A percentile compares a stretch with the other conserved stretches of the same genome.
phyloP scores from a whole-genome alignment of 2,797 vertebrate genomes.

The Parotocinclus haroldoi region DNA sequence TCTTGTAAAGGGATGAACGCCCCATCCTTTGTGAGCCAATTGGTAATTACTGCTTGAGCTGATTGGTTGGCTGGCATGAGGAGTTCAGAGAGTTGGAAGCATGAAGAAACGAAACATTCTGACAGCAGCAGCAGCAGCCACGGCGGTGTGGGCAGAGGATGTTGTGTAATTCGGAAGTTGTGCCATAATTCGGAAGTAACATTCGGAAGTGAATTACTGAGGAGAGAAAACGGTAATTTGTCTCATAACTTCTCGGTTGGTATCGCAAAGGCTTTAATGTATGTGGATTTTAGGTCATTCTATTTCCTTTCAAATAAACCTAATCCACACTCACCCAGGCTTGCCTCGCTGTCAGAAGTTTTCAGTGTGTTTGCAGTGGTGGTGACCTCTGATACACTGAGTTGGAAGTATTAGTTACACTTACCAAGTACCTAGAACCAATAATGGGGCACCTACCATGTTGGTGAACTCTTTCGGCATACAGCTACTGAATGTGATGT shows the following conservation, averaged over 20 bases:
- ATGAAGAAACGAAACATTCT: constrained; percentile 56
- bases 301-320: background rate
- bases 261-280: too few species aligned
- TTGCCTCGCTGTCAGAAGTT: constrained; percentile 29
- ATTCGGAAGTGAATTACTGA: too few species aligned
- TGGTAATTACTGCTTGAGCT: constrained; percentile 83
- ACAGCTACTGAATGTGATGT: too few species aligned
- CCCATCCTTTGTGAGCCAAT: constrained; percentile 72
- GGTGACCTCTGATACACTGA: background rate
- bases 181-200: too few species aligned
- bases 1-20: constrained; percentile 83
- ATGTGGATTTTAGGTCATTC: too few species aligned
- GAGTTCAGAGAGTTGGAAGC: constrained; percentile 72
- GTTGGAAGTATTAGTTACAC: too few species aligned
- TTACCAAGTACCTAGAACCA: too few species aligned
- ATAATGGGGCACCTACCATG: too few species aligned
- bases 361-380: background rate
- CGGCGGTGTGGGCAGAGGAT: constrained; percentile 14
- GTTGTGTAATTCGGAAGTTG: too few species aligned
- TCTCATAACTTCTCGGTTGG: too few species aligned
- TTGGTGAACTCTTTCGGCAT: too few species aligned
- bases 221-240: too few species aligned
- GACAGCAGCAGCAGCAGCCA: constrained; percentile 23
- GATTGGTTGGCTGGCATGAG: constrained; percentile 81
- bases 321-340: constrained; percentile 4